These are phyloP conservation scores for Bos javanicus DNA, from an alignment of 2,113 vertebrate species.

Conservation along the genomic window DNA sequence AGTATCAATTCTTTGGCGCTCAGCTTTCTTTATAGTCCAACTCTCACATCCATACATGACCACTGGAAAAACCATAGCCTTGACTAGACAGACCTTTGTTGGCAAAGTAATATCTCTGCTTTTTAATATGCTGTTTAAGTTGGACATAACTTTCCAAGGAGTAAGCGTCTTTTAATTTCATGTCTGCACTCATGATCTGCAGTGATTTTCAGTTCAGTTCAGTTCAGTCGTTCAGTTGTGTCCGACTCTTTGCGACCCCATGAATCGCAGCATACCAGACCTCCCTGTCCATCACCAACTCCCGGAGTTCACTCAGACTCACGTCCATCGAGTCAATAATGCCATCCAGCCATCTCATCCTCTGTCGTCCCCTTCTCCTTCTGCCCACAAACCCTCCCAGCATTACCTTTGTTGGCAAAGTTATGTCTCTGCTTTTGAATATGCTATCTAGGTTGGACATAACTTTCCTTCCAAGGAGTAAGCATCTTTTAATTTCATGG, in stretches of 20 bases:
- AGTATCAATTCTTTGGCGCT: background rate
- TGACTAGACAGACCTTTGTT: rapidly evolving
- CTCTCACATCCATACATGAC: background rate
- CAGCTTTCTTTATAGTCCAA: background rate
- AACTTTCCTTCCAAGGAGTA: background rate
- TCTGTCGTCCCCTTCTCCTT: too few species aligned
- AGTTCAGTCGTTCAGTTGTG: too few species aligned
- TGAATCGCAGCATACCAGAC: too few species aligned
- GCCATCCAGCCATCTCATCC: too few species aligned
- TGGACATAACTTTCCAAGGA: background rate
- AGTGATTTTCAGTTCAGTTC: background rate
- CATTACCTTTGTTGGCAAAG: background rate
- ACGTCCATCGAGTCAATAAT: too few species aligned
- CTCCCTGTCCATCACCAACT: too few species aligned
- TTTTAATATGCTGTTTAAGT: background rate
- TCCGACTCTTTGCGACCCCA: too few species aligned
- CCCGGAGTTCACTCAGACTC: too few species aligned
- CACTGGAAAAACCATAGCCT: background rate
- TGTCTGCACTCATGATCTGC: background rate
- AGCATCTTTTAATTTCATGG: too few species aligned
- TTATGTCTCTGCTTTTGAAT: background rate
- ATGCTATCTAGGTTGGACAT: background rate
- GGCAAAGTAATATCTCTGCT: background rate
- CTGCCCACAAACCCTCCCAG: too few species aligned
- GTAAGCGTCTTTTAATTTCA: too few species aligned